Base-by-base conservation (phyloP, 2,888 invertebrate genomes). In the Liopterus haemorrhoidalis region DNA sequence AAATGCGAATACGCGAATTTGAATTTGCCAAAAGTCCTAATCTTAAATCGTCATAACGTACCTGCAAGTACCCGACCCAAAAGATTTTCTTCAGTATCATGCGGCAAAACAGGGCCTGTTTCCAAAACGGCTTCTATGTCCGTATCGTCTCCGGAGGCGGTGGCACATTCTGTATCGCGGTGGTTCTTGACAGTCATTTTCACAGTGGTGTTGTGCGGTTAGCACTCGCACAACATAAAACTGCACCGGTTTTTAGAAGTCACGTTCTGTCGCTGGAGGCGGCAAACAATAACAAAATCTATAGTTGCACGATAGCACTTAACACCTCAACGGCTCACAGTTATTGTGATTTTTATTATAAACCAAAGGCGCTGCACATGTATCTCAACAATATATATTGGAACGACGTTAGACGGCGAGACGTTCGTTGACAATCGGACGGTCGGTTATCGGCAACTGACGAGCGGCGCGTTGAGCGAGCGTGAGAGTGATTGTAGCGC, bases 1-100 rank as follows among this genome's bases (percentile, higher is more conserved):
- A n/a, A n/a, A n/a, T n/a, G n/a, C 12, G 25, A 11, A 25, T 12
- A 11, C 12, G 25, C 25, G 2, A 25, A 25, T 12, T 25, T 5
- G 11, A 25, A 35, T 20, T 21, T 36, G 12, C 2, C 5, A 5
- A 21, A 21, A 22, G 9, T 2, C 4, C 31, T 3, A 31, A 14
- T 8, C 8, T 31, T 31, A 12, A 31, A 31, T 31, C 11, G 31
- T 14, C 19, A 21, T 12, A 30, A 19, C 20, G 39, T 68, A 77
- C 77, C 77, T 69, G 75, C 76, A 49, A 77, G 58, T 6, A 77
- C 76, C 52, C 74, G 64, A 51, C 76, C 77, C 14, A 77, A 64
- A 4, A 77, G 68, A 57, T 75, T 70, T 58, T 44, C 31, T 8
- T 76, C 76, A 47, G 41, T 35, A 52, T 51, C 51, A 49, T 41